Base-by-base conservation (phyloP, 2,888 invertebrate species). In the Erpobdella octoculata region DNA sequence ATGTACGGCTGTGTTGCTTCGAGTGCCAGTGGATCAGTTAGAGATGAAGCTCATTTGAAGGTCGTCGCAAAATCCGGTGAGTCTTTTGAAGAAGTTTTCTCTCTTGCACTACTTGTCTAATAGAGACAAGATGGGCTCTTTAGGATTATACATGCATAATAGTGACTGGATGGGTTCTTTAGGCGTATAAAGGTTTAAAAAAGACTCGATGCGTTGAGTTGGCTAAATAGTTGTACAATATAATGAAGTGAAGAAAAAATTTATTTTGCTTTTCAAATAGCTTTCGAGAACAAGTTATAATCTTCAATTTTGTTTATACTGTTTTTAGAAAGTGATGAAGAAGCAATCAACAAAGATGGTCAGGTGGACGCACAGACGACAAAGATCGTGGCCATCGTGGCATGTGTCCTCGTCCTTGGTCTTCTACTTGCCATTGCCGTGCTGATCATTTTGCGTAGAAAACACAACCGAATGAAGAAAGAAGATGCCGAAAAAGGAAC, bases 1-100 rank as follows among this genome's bases (percentile, higher is more conserved):
- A 88, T 88, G 74, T 95, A 94, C 83, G 93, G 92, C 0, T 95
- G 95, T 81, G 93, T 91, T 0, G 94, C 93, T 21, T 94, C 94
- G 71, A 95, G 92, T 81, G 90, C 90, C 76, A 93, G 92, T 0
- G 95, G 94, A 0, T 85, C 93, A 36, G 90, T 89, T 75, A 85
- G 93, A 58, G 89, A 89, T 75, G 93, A 93, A 82, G 88, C 92
- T 25, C 86, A 78, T 87, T 86, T 95, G 1, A 83, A 89, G 70
- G 92, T 94, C 1, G 35, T 70, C 1, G 88, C 88, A 81, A 87
- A 48, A 1, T 33, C 35, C 53, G 31, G 35, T 48, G 48, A 68
- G 5, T 6, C 31, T 1, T 36, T 21, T 38, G 53, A 12, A n/a
- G n/a, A n/a, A n/a, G n/a, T n/a, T n/a, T n/a, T n/a, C n/a, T n/a